phyloP scores from a whole-genome alignment of 2,113 vertebrate species.

The Lophotis ruficrista region DNA sequence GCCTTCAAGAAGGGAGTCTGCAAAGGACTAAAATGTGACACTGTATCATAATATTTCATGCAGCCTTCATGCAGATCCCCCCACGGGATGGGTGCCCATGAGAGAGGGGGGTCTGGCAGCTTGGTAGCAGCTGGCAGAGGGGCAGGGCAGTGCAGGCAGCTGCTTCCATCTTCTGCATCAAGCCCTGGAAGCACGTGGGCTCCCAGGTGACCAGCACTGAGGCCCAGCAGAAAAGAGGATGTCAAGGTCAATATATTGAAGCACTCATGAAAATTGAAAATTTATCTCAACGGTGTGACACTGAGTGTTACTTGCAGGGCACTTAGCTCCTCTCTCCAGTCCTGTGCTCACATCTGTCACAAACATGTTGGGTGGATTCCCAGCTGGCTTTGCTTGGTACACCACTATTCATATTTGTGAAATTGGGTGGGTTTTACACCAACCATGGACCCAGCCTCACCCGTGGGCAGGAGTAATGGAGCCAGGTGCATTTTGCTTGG shows the following conservation, averaged over 20 bases:
- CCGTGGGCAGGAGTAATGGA: not conserved
- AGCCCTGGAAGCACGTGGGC: not conserved
- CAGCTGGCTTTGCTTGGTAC: not conserved
- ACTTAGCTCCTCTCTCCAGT: not conserved
- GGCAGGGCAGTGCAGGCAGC: not conserved
- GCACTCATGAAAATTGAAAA: not conserved
- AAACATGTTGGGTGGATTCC: not conserved
- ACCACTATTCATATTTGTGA: not conserved
- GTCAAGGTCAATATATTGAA: not conserved
- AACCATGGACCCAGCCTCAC: not conserved
- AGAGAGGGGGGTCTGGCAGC: not conserved
- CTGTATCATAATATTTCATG: not conserved
- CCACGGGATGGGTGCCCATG: not conserved
- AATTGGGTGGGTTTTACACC: not conserved
- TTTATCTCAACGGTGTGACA: not conserved
- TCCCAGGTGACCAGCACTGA: not conserved
- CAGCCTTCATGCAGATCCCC: not conserved
- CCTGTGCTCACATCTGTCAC: not conserved
- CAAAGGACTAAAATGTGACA: not conserved
- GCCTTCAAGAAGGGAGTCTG: not conserved
- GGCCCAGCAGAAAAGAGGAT: too few species aligned
- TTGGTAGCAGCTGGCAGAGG: not conserved
- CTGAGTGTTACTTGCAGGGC: not conserved
- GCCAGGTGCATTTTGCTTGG: not conserved
- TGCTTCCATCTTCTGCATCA: not conserved